A percentile compares a stretch with the other conserved stretches of the same genome.
phyloP scores from a whole-genome alignment of 2,797 vertebrate species.

The Poecilia wingei region DNA sequence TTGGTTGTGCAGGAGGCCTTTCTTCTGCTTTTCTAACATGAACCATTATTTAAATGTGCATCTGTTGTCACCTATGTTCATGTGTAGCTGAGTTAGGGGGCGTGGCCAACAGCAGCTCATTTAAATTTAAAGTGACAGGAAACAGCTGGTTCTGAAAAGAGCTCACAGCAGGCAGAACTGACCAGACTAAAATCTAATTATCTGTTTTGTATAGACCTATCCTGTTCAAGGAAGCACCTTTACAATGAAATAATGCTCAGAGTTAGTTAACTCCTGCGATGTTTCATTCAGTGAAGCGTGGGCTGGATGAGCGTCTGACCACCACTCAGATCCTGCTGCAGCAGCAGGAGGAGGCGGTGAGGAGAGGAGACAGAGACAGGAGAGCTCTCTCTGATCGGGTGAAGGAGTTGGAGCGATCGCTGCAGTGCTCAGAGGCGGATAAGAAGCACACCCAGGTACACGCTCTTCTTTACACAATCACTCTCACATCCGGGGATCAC shows the following conservation, averaged over 20 bases:
- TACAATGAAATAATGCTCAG: background rate
- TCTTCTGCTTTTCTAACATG: too few relatives aligned
- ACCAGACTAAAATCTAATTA: too few relatives aligned
- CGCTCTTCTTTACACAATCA: background rate
- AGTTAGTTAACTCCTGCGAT: background rate
- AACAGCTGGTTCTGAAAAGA: too few relatives aligned
- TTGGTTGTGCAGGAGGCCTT: too few relatives aligned
- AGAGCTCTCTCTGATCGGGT: conserved; percentile 80
- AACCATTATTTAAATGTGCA: too few relatives aligned
- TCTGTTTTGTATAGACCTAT: too few relatives aligned
- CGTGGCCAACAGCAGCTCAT: too few relatives aligned
- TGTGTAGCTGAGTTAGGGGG: too few relatives aligned
- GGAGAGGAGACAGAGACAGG: conserved; percentile 83
- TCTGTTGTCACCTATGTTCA: too few relatives aligned
- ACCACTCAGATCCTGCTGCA: conserved; percentile 81
- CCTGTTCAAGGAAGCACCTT: background rate
- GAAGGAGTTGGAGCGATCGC: conserved; percentile 82
- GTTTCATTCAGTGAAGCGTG: conserved; percentile 78
- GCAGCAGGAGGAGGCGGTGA: conserved; percentile 85
- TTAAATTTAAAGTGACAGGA: too few relatives aligned
- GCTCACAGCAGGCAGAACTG: too few relatives aligned
- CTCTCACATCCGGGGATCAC: conserved; percentile 28
- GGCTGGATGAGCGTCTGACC: conserved; percentile 79
- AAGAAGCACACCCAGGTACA: conserved; percentile 84
- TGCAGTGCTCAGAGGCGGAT: conserved; percentile 78